These are phyloP conservation scores for Porites evermanni DNA, from an alignment of 92 coral and sea anemone species.

Conservation along the genomic window DNA sequence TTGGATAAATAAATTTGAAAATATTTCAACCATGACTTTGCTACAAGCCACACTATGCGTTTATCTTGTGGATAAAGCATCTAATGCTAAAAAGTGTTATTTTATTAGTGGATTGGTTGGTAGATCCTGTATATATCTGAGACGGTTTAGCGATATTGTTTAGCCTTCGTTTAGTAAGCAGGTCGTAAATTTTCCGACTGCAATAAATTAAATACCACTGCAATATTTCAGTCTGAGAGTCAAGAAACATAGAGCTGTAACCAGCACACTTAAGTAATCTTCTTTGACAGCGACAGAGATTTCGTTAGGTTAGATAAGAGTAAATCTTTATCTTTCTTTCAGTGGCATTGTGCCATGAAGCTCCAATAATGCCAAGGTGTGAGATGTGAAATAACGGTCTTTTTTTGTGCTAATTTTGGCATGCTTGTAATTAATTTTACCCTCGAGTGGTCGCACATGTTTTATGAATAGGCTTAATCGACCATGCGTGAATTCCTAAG, in stretches of 20 bases:
- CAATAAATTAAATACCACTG: not conserved
- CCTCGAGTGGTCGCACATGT: constrained; percentile 46
- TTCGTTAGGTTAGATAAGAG: not conserved
- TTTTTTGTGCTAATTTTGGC: constrained; percentile 15
- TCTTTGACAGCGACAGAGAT: not conserved
- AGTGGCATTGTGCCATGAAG: not conserved
- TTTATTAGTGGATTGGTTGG: not conserved
- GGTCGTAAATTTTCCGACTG: not conserved
- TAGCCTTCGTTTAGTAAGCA: not conserved
- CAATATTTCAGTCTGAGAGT: not conserved
- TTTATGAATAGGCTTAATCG: constrained; percentile 26
- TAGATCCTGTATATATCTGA: not conserved
- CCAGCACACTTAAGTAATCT: not conserved
- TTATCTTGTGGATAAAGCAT: not conserved
- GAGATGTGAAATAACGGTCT: constrained; percentile 14
- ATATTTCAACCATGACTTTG: not conserved
- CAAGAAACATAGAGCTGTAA: not conserved
- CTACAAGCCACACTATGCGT: not conserved
- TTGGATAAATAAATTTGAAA: not conserved
- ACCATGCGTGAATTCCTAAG: constrained; percentile 50
- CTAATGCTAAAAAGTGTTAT: not conserved
- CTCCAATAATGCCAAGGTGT: not conserved
- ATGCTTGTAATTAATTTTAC: constrained; percentile 45
- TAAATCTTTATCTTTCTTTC: not conserved
- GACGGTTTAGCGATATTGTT: constrained; percentile 6